Conservation (phyloP, 2,888 invertebrate species). For the Ischnura elegans region DNA sequence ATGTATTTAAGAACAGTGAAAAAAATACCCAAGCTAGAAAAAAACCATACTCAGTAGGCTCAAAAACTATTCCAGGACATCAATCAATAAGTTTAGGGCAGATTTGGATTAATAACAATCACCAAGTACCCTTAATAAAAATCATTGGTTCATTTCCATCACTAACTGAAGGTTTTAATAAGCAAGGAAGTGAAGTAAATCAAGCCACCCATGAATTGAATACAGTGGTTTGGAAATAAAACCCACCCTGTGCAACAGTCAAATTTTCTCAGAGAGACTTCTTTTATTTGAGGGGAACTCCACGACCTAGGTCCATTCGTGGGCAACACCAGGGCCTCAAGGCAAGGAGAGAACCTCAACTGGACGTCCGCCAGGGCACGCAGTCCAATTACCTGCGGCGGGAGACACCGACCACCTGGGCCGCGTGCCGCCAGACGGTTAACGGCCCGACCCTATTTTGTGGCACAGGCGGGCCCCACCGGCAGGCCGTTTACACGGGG, state of each 20-base stretch:
- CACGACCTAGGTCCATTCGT: constrained; percentile 62
- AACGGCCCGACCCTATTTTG: constrained; percentile 60
- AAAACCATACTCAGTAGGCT: not conserved
- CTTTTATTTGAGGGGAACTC: not conserved
- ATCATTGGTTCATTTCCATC: not conserved
- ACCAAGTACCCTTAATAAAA: constrained; percentile 16
- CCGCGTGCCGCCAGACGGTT: constrained; percentile 62
- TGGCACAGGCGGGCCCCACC: constrained; percentile 65
- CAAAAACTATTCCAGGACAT: not conserved
- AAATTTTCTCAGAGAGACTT: constrained; percentile 27
- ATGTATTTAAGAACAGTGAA: not conserved
- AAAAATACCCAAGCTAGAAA: constrained; percentile 6
- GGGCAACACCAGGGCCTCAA: constrained; percentile 55
- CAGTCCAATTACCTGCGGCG: constrained; percentile 67
- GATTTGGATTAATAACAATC: not conserved
- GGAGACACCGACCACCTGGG: constrained; percentile 64
- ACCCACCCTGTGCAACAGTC: constrained; percentile 35
- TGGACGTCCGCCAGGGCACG: constrained; percentile 65
- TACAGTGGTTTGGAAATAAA: not conserved
- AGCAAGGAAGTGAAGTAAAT: constrained; percentile 20
- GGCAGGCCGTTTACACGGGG: constrained; percentile 56
- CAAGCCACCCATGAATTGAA: not conserved
- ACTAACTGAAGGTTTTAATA: not conserved
- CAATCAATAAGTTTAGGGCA: not conserved
- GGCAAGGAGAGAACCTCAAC: not conserved